Conservation (phyloP, 2,797 vertebrate species). For the Ptychobarbus kaznakovi region DNA sequence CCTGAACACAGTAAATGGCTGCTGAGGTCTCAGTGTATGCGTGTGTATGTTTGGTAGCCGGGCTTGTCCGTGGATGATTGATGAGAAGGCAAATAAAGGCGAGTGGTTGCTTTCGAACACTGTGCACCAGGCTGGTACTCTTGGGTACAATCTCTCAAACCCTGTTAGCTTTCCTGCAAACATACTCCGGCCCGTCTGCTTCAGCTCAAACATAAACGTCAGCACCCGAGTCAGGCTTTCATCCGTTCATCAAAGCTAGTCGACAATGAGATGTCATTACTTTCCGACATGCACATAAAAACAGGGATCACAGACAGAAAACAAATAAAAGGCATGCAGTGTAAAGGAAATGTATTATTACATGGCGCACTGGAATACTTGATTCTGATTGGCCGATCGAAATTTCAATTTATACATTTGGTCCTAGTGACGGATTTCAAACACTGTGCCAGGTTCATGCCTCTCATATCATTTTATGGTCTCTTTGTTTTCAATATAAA, state of each 20-base stretch:
- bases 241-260: conserved; percentile 9
- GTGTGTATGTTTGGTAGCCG: not conserved
- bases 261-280: conserved; percentile 8
- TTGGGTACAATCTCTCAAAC: conserved; percentile 56
- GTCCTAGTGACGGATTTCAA: not conserved
- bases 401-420: not conserved
- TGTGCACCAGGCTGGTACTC: conserved; percentile 42
- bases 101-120: conserved; percentile 53
- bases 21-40: conserved; percentile 13
- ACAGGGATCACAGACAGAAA: not conserved
- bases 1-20: conserved; percentile 35
- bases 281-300: not conserved
- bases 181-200: conserved; percentile 17
- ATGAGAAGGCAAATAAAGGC: conserved; percentile 63
- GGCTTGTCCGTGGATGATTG: conserved; percentile 54
- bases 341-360: not conserved
- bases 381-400: not conserved
- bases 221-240: not conserved
- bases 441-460: not conserved
- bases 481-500: not conserved
- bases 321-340: not conserved
- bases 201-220: conserved; percentile 23
- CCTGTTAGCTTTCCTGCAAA: conserved; percentile 35
- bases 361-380: not conserved
- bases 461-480: not conserved